Base-by-base conservation (phyloP, 2,797 vertebrate genomes). In the Sparidentex hasta region DNA sequence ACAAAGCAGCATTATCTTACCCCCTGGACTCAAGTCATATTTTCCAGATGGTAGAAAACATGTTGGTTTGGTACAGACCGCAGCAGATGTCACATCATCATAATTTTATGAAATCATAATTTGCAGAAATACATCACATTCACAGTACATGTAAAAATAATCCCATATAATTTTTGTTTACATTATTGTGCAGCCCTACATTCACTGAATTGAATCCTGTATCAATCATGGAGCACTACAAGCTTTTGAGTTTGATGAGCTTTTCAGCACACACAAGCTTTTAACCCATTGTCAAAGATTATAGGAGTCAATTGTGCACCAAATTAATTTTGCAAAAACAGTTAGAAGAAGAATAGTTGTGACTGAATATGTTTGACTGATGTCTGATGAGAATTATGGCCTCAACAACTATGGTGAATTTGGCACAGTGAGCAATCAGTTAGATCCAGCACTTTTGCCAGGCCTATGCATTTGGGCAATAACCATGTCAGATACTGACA, bases 291-390 rank as follows among this genome's bases (percentile, higher is more conserved):
- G 87, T 81, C 76, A 76, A 90, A 89, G 86, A 85, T 88, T 87
- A 78, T 64, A 66, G 27, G 71, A 86, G 71, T 81, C 82, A 89
- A 51, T 86, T 83, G 56, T 90, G 69, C 78, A 82, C 84, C 77
- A 71, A 87, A 89, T 87, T 84, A 41, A 67, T 55, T 84, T 83
- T 87, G 82, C 65, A 74, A 88, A 93, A 90, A 89, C 90, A 91
- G 86, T 71, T n/a, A n/a, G n/a, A n/a, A n/a, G n/a, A n/a, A n/a
- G n/a, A n/a, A n/a, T n/a, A n/a, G n/a, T n/a, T n/a, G n/a, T 80
- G 56, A 54, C 65, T 50, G 70, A 72, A 67, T 82, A 44, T 78
- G 82, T 88, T 88, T 90, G 76, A 74, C 51, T 38, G 29, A 71
- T 74, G 51, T 81, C 76, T 79, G 65, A 81, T 83, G 65, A 82